Evolutionary conservation across 2,797 vertebrate species (phyloP).

Genomic region (Hippopotamyrus pictus): DNA sequence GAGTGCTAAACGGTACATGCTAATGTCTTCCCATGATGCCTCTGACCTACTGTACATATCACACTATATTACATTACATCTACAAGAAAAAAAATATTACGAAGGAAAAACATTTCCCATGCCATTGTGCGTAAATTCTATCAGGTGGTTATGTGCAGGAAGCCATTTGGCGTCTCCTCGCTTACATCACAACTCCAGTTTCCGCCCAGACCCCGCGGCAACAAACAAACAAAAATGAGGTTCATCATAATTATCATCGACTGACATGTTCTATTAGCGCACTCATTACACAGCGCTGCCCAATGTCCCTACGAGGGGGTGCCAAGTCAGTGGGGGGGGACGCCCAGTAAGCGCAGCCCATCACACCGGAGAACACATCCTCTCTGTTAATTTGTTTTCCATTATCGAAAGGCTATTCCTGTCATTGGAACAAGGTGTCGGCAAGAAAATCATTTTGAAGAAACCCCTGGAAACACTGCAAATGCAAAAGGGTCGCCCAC

Average conservation of each 20-base stretch:
- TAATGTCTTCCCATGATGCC: background rate
- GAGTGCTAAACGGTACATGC: background rate
- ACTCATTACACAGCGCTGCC: background rate
- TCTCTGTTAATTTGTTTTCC: conserved; percentile 2
- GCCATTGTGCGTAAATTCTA: background rate
- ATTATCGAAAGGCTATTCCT: conserved; percentile 12
- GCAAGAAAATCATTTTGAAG: background rate
- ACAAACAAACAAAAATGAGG: background rate
- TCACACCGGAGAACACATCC: background rate
- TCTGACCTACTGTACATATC: background rate
- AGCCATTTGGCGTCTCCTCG: background rate
- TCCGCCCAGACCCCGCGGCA: background rate
- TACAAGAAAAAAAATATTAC: background rate
- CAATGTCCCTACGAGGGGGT: background rate
- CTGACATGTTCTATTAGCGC: background rate
- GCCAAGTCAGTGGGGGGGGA: background rate
- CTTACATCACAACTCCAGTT: background rate
- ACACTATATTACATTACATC: background rate
- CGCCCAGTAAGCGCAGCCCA: background rate
- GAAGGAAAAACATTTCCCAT: background rate
- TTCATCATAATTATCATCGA: background rate
- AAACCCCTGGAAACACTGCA: background rate
- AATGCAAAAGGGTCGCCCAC: background rate
- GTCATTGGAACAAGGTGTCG: background rate
- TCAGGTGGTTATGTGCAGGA: background rate